phyloP scores from a whole-genome alignment of 2,113 vertebrate genomes.

The Struthio camelus region DNA sequence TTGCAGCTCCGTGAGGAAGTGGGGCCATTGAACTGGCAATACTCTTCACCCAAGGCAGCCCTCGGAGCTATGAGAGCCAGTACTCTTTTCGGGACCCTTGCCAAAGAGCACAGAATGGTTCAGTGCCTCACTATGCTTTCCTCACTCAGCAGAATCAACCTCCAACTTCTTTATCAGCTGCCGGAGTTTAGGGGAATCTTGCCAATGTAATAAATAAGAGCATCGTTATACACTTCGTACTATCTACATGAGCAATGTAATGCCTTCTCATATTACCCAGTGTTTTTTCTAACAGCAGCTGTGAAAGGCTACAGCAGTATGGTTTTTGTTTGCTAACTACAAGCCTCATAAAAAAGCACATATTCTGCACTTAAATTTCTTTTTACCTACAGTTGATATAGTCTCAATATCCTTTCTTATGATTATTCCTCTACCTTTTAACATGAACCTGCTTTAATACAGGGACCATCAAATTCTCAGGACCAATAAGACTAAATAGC shows the following conservation, averaged over 20 bases:
- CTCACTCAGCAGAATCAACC: background rate
- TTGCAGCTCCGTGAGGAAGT: background rate
- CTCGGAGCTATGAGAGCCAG: background rate
- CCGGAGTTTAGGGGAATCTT: background rate
- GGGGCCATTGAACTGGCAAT: background rate
- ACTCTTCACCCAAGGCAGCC: background rate
- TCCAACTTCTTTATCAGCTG: background rate
- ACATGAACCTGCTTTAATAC: background rate
- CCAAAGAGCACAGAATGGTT: background rate
- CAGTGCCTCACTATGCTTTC: too few species aligned
- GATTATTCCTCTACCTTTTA: background rate
- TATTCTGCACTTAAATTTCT: background rate
- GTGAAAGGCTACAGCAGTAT: background rate
- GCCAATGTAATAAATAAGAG: fast-evolving
- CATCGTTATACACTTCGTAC: too few species aligned
- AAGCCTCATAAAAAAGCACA: background rate
- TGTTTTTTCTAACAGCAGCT: too few species aligned
- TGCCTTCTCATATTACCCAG: background rate
- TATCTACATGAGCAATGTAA: fast-evolving
- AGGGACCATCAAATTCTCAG: background rate
- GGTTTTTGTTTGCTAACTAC: background rate
- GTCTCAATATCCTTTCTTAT: background rate
- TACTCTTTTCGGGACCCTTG: background rate
- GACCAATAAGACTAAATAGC: background rate
- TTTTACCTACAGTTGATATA: background rate